Conservation (phyloP, 2,888 invertebrate genomes). For the Epinotia bilunana region DNA sequence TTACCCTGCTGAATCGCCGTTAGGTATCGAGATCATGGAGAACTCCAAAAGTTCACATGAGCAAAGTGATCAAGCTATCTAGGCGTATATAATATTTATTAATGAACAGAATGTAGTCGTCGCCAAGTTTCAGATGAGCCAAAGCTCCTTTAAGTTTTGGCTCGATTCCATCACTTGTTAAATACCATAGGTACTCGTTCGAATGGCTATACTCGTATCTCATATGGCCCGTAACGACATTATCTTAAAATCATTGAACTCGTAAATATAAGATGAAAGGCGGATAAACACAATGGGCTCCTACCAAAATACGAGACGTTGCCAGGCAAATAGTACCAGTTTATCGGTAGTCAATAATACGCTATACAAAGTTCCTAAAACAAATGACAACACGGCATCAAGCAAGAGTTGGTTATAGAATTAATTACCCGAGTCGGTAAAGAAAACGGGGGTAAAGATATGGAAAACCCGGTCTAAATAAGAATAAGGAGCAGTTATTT, state of each 20-base stretch:
- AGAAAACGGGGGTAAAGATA: no score
- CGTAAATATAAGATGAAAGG: neutral
- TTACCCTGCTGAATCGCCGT: no score
- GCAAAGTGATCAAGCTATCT: neutral
- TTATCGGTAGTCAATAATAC: neutral
- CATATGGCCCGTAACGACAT: neutral
- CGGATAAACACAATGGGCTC: neutral
- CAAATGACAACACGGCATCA: no score
- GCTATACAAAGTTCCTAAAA: no score
- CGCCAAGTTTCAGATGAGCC: slow-evolving; percentile 32
- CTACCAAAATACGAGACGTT: neutral
- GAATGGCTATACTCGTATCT: neutral
- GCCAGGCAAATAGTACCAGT: neutral
- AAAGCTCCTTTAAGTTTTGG: slow-evolving; percentile 29
- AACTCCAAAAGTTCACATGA: neutral
- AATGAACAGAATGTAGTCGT: slow-evolving; percentile 22
- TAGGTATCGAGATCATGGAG: neutral
- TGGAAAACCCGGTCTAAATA: no score
- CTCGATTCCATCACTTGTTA: slow-evolving; percentile 29
- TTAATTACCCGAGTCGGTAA: no score
- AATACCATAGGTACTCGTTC: neutral
- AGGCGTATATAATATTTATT: slow-evolving; percentile 19
- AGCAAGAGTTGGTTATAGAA: no score
- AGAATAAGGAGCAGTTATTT: no score
- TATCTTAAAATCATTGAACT: neutral